A percentile compares a stretch with the other conserved stretches of the same genome.
Evolutionary conservation across 2,113 vertebrate genomes (phyloP).

Genomic region (Varanus salvator): DNA sequence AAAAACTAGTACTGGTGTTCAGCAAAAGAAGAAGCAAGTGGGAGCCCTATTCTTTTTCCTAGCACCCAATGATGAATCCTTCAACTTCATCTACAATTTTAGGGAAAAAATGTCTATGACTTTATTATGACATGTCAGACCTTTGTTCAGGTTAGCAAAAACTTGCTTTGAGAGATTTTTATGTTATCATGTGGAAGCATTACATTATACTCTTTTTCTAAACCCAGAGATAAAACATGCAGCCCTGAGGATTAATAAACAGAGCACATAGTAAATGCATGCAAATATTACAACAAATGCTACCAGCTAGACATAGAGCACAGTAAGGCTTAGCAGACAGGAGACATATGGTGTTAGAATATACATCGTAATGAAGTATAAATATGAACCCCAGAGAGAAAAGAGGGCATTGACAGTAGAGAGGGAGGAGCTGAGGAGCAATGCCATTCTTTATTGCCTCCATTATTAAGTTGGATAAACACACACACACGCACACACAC

Average conservation of each 20-base stretch:
- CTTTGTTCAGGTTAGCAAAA: background rate
- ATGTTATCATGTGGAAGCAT: background rate
- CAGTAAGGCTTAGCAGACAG: slow-evolving; percentile 97
- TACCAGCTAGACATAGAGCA: slow-evolving; percentile 53
- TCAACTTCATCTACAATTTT: slow-evolving; percentile 34
- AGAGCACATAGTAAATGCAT: slow-evolving; percentile 46
- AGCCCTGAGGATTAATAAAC: slow-evolving; percentile 40
- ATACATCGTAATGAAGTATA: slow-evolving; percentile 39
- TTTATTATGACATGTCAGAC: background rate
- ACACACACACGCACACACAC: slow-evolving; percentile 57
- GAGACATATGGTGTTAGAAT: slow-evolving; percentile 79
- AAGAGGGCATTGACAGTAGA: too few relatives aligned
- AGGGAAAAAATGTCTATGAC: background rate
- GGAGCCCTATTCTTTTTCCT: background rate
- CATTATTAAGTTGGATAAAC: slow-evolving; percentile 43
- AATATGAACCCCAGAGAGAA: slow-evolving; percentile 25
- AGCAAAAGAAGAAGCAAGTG: background rate
- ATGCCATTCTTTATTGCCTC: slow-evolving; percentile 34
- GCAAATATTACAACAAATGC: slow-evolving; percentile 55
- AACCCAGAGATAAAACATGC: slow-evolving; percentile 22
- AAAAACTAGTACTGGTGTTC: slow-evolving; percentile 20
- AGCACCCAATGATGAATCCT: background rate
- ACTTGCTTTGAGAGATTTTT: slow-evolving; percentile 5
- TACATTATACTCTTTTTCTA: slow-evolving; percentile 1
- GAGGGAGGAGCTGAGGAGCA: background rate